phyloP scores from a whole-genome alignment of 2,888 invertebrate species.

The Poecilobothrus nobilitatus region DNA sequence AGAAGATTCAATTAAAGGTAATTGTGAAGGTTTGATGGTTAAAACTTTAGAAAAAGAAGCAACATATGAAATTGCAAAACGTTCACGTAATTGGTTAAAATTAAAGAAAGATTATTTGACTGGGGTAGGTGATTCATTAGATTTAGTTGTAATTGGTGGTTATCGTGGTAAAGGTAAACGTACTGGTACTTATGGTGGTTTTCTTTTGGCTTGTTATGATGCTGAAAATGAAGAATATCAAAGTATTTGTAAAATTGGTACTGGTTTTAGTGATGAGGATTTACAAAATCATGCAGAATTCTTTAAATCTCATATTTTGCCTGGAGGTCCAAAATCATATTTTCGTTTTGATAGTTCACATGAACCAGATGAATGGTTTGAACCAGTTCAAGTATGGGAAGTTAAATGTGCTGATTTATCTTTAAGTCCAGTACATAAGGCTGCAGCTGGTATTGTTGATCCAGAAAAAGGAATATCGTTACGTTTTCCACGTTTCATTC shows the following conservation, averaged over 20 bases:
- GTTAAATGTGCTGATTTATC: conserved; percentile 96
- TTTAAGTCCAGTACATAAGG: conserved; percentile 86
- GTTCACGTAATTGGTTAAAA: conserved; percentile 91
- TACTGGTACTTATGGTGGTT: conserved; percentile 89
- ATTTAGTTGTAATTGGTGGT: conserved; percentile 91
- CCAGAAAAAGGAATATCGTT: conserved; percentile 88
- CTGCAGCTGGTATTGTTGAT: conserved; percentile 80
- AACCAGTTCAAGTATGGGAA: conserved; percentile 85
- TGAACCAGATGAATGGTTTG: conserved; percentile 84
- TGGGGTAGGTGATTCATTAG: conserved; percentile 92
- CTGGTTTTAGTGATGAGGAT: conserved; percentile 83
- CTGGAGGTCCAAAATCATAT: conserved; percentile 67
- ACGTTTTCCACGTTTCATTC: conserved; percentile 84
- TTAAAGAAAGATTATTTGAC: conserved; percentile 97
- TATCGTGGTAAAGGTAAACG: conserved; percentile 89
- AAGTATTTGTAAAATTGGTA: conserved; percentile 73
- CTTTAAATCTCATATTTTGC: conserved; percentile 68
- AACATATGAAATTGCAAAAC: conserved; percentile 92
- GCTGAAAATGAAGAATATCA: conserved; percentile 85
- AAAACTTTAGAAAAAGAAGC: conserved; percentile 82
- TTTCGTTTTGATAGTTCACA: conserved; percentile 67
- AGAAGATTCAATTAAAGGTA: conserved; percentile 89
- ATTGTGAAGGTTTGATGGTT: conserved; percentile 98
- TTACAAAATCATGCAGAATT: conserved; percentile 66
- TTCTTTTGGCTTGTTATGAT: conserved; percentile 89